Percentiles rank a stretch among this genome's conserved stretches.
phyloP scores from a whole-genome alignment of 1,140 invertebrate genomes.

The Lepidurus apus region DNA sequence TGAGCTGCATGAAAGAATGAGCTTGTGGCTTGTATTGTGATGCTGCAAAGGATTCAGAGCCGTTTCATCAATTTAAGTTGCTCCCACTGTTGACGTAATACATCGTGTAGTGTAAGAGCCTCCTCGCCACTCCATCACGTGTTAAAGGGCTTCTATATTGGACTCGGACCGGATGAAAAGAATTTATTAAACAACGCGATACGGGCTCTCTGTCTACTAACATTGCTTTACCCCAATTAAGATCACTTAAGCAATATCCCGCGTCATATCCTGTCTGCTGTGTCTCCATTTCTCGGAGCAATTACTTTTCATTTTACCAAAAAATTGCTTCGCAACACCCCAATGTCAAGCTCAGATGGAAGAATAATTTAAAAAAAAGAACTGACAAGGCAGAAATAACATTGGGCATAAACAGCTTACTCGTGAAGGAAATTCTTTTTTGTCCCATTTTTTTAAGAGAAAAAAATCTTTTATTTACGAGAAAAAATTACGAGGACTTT shows the following conservation, averaged over 20 bases:
- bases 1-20: slow-evolving; percentile 7
- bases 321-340: neutral
- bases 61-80: neutral
- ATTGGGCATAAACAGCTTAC: neutral
- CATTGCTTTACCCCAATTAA: slow-evolving; percentile 9
- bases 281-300: neutral
- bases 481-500: slow-evolving; percentile 1
- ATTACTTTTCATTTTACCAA: neutral
- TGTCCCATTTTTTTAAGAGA: too few species aligned
- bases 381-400: neutral
- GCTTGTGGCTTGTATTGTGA: neutral
- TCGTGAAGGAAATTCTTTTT: neutral
- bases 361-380: too few species aligned
- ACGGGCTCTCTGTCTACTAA: slow-evolving; percentile 21
- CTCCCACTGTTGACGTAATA: slow-evolving; percentile 10
- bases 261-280: slow-evolving; percentile 14
- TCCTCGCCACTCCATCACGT: slow-evolving; percentile 15
- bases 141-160: neutral
- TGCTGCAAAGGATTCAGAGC: slow-evolving; percentile 14
- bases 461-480: neutral
- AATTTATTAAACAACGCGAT: slow-evolving; percentile 2
- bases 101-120: neutral
- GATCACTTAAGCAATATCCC: neutral
- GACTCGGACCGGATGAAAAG: neutral
- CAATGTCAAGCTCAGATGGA: neutral